These are phyloP conservation scores for Cygnus atratus DNA, from an alignment of 2,113 vertebrate species.

Conservation along the genomic window DNA sequence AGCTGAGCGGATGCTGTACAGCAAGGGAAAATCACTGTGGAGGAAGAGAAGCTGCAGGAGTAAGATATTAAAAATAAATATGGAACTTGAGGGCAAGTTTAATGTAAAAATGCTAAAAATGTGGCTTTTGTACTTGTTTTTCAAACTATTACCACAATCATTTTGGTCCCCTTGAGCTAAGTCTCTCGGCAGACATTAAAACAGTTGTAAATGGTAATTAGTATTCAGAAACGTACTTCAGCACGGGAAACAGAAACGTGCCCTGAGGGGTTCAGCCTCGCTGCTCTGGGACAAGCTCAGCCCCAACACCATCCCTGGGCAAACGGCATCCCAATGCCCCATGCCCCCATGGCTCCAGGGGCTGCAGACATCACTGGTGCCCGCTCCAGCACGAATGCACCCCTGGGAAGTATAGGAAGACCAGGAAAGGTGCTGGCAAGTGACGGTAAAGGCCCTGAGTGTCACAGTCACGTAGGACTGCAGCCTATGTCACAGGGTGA, in stretches of 20 bases:
- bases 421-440: not conserved
- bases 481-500: not conserved
- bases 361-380: fast-evolving
- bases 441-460: not conserved
- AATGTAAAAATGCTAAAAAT: conserved; percentile 23
- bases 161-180: not conserved
- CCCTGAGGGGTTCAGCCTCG: not conserved
- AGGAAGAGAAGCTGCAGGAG: conserved; percentile 7
- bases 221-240: not conserved
- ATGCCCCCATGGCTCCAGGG: fast-evolving
- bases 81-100: conserved; percentile 18
- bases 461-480: not conserved
- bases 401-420: not conserved
- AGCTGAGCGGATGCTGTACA: not conserved
- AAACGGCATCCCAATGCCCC: not conserved
- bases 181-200: not conserved
- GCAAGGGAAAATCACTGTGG: not conserved
- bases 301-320: not conserved
- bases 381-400: fast-evolving
- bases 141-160: not conserved
- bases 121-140: not conserved
- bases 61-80: conserved; percentile 51
- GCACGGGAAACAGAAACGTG: not conserved
- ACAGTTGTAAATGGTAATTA: not conserved
- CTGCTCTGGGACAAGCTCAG: not conserved